phyloP scores from a whole-genome alignment of 2,888 invertebrate species.

The Graphium colonna region DNA sequence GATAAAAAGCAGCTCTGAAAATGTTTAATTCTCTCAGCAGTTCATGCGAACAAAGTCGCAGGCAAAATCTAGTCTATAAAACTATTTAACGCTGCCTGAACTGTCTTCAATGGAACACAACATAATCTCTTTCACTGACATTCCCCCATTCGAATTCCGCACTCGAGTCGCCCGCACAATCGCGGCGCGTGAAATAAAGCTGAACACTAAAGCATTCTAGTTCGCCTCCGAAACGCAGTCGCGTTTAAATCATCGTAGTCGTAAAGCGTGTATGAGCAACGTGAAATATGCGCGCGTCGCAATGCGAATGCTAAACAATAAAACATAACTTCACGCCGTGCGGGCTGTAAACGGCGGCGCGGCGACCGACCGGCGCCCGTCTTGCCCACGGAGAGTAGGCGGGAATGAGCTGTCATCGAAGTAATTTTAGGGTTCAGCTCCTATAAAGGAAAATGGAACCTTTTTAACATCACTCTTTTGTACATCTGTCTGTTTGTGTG shows the following conservation, averaged over 20 bases:
- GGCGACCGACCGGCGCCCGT: neutral
- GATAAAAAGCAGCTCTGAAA: no score
- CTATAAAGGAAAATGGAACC: neutral
- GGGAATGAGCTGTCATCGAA: neutral
- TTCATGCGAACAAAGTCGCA: no score
- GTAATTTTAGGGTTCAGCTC: neutral
- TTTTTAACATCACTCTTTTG: neutral
- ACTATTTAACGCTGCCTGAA: no score
- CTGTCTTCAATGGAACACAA: no score
- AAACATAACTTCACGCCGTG: neutral
- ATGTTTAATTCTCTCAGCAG: no score
- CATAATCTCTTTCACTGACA: no score
- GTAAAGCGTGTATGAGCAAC: neutral
- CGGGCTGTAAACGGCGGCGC: neutral
- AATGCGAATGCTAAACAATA: slow-evolving; percentile 8
- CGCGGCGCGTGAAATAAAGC: no score
- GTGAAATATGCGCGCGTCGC: neutral
- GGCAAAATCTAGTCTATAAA: no score
- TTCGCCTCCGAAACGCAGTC: neutral
- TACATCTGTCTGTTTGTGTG: no score
- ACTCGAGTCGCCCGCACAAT: no score
- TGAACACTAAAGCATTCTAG: neutral
- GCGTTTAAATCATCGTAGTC: neutral
- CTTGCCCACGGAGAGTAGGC: neutral
- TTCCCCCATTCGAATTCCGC: no score